Conservation (phyloP, 2,113 vertebrate genomes). For the Meles meles region DNA sequence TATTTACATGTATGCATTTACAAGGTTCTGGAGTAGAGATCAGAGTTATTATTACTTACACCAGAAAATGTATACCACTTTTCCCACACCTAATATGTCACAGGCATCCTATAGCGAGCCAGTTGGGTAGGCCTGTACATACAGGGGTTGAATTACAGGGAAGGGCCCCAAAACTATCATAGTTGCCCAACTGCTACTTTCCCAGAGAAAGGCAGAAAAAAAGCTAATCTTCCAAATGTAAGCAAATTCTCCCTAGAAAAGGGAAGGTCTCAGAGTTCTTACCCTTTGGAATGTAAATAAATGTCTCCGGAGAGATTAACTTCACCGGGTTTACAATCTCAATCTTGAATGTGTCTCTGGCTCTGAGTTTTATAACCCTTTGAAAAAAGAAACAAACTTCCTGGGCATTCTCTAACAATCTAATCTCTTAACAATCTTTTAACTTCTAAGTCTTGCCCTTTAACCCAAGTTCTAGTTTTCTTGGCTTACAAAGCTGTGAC, state of each 20-base stretch:
- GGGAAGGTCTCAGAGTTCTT: not conserved
- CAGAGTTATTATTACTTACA: not conserved
- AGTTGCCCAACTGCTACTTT: not conserved
- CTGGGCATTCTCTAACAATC: not conserved
- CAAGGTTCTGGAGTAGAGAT: not conserved
- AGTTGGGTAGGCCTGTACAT: not conserved
- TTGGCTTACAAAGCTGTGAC: not conserved
- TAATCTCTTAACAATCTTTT: slow-evolving; percentile 42
- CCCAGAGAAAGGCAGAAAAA: not conserved
- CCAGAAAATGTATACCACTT: not conserved
- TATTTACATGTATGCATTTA: not conserved
- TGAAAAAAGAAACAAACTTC: slow-evolving; percentile 24
- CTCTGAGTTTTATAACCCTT: not conserved
- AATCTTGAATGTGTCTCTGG: not conserved
- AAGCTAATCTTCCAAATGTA: not conserved
- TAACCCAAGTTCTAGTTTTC: slow-evolving; percentile 16
- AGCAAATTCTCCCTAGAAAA: not conserved
- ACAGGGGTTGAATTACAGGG: not conserved
- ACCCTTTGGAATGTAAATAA: not conserved
- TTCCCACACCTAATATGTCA: not conserved
- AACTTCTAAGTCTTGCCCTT: slow-evolving; percentile 34
- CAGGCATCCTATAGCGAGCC: not conserved
- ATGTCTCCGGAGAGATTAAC: not conserved
- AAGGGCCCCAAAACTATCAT: not conserved
- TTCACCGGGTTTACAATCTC: not conserved